These are phyloP conservation scores for Peromyscus attwateri DNA, from an alignment of 2,797 vertebrate genomes.

Conservation along the genomic window DNA sequence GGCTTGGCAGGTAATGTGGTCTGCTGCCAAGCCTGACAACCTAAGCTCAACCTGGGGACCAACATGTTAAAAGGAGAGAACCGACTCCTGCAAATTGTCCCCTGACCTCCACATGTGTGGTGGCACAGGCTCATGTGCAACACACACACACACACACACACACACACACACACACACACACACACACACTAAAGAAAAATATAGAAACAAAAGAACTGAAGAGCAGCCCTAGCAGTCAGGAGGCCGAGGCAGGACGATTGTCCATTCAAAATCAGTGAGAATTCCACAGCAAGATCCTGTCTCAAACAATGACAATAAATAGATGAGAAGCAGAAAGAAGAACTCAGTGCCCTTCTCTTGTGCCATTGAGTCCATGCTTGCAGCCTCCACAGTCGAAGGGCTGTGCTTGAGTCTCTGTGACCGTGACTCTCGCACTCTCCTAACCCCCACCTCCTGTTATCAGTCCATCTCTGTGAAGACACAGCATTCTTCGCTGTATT, in stretches of 20 bases:
- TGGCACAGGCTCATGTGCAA: background rate
- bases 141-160: no score
- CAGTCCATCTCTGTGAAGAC: background rate
- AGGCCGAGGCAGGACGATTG: background rate
- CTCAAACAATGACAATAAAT: background rate
- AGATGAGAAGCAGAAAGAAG: background rate
- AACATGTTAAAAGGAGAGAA: background rate
- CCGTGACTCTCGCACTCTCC: background rate
- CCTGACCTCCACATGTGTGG: background rate
- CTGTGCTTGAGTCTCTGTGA: background rate
- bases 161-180: background rate
- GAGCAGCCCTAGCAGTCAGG: background rate
- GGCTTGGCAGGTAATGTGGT: background rate
- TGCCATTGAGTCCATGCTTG: background rate
- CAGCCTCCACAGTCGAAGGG: background rate
- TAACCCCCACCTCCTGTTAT: background rate
- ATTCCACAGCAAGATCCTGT: background rate
- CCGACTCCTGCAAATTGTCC: background rate
- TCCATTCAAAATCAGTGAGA: background rate
- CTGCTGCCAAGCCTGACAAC: background rate
- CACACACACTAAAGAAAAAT: background rate
- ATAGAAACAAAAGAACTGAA: background rate
- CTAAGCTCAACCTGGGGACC: background rate
- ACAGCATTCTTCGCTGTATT: no score
- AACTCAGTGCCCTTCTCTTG: background rate